A percentile compares a stretch with the other conserved stretches of the same genome.
Evolutionary conservation across 2,888 invertebrate species (phyloP).

Genomic region (Pachymerium ferrugineum): DNA sequence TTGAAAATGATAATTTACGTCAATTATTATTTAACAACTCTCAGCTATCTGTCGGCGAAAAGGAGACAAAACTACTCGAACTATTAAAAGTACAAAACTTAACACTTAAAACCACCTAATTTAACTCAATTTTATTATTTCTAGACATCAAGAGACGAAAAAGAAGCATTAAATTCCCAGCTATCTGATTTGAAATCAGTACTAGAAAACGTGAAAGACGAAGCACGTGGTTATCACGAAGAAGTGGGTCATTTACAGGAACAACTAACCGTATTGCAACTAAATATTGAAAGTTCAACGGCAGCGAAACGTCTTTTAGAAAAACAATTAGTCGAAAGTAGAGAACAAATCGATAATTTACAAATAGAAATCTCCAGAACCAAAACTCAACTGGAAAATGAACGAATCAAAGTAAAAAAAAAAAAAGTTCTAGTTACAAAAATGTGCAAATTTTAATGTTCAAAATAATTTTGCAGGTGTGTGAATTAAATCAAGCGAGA

Average conservation of each 20-base stretch:
- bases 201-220: conserved; percentile 65
- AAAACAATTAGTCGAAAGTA: conserved; percentile 62
- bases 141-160: not conserved
- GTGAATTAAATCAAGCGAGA: conserved; percentile 54
- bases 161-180: conserved; percentile 1
- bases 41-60: conserved; percentile 39
- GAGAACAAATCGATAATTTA: conserved; percentile 67
- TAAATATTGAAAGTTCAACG: conserved; percentile 65
- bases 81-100: conserved; percentile 61
- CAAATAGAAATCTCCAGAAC: conserved; percentile 74
- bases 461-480: conserved; percentile 54
- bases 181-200: not conserved
- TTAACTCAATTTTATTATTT: not conserved
- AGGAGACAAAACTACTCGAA: conserved; percentile 64
- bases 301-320: conserved; percentile 70
- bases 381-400: conserved; percentile 72
- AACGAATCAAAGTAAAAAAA: conserved; percentile 66
- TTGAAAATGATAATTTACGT: conserved; percentile 76
- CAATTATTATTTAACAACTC: conserved; percentile 54
- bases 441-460: no score
- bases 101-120: conserved; percentile 2
- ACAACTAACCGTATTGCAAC: conserved; percentile 64
- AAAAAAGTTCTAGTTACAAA: not conserved
- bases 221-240: conserved; percentile 62
- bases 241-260: conserved; percentile 53